Base-by-base conservation (phyloP, 2,797 vertebrate genomes). In the Phrynocephalus guinanensis region DNA sequence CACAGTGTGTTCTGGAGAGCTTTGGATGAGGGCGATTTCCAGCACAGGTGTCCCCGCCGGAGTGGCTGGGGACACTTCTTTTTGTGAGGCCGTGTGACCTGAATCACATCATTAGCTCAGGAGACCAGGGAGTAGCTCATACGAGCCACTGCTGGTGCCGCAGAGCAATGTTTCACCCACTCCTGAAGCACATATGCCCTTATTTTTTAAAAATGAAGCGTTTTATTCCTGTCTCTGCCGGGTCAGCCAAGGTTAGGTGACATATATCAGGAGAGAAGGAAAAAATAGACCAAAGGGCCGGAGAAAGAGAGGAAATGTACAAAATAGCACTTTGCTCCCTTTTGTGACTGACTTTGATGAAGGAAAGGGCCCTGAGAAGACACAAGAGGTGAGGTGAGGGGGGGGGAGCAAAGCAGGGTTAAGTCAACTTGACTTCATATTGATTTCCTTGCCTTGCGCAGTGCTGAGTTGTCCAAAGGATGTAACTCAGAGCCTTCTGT, bases 221-320 rank as follows among this genome's bases (percentile, higher is more conserved):
- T 18, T 50, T 68, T 78, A 50, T 68, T 85, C 56, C 75, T 79
- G 44, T 15, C 28, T 52, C 75, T 52, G n/a, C 38, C 71, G 18
- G 38, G 75, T 79, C 75, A 79, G 75, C 66, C 63, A 50, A 44
- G 33, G n/a, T 52, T 24, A 52, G 20, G 44, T 68, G 70, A 50
- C 28, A 30, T 48, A 44, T 82, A n/a, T 48, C 83, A 50, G 44
- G 73, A 85, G 84, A 75, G 75, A 38, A 78, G 73, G 26, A 85
- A 79, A 72, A 85, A 85, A 79, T 79, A 85, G 84, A 78, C 63
- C 66, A 77, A 78, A 85, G 28, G 75, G 44, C 33, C 68, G 67
- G 63, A n/a, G 66, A 52, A 79, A 52, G 75, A 50, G 44, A 33
- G 30, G 6, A 6, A 56, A 44, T 1, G 8, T 22, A 16, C 38